Evolutionary conservation across 1,140 invertebrate genomes (phyloP), one percentile per base, ranked within the genome.

Genomic region (Ladona fulva): DNA sequence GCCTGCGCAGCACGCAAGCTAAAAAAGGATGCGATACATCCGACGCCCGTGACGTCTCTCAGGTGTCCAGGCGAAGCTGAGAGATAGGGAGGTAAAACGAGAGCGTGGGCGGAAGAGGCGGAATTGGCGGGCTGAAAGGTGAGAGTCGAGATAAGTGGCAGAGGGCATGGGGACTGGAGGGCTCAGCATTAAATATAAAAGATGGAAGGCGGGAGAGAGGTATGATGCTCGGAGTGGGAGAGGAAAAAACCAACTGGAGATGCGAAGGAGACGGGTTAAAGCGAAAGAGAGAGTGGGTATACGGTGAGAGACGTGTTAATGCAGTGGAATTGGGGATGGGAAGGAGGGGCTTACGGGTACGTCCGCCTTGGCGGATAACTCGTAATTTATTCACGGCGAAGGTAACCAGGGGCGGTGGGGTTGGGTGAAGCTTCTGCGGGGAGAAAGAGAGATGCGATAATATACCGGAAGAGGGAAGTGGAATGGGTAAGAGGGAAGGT

Each of bases 321-420:
- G 52, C 52, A 66, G 52, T 66, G 52, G 52, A 66, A 66, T 66
- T 66, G 52, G 52, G 52, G 19, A 19, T 10, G 44, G 44, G 52
- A 12, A 22, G 52, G 52, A 22, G n/a, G 52, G n/a, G 52, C 52
- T 66, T 66, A 19, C 12, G 52, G 44, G 1, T 66, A 66, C 52
- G 52, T 66, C 12, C 52, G 52, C 52, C 52, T 66, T 66, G 52
- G 52, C 52, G 14, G 52, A 66, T 66, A 22, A 16, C 52, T 66
- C 52, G 52, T 66, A 66, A 66, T 66, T 66, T 66, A 66, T 66
- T 66, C 52, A 66, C 52, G 52, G 52, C 52, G n/a, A 22, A 66
- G 52, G 52, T 66, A 66, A 66, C 52, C 52, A 12, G 52, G n/a
- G 52, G 52, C 52, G 52, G 44, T 52, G 44, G 44, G 44, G 44